Evolutionary conservation across 1,140 invertebrate species (phyloP), one percentile per base, ranked within the genome.

Genomic region (Drosophila repleta): DNA sequence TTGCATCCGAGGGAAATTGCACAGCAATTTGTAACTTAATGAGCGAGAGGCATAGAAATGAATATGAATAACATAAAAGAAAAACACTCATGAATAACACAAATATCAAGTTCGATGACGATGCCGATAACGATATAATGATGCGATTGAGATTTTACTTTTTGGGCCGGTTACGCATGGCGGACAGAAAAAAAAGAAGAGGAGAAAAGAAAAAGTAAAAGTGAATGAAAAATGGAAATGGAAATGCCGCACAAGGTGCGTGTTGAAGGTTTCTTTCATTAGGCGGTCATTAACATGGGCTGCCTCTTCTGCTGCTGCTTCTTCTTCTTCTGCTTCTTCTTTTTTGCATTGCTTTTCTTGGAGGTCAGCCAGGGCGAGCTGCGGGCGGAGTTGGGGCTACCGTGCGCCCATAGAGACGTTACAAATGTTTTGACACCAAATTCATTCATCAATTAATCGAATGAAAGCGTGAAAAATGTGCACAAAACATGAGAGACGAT

Each of bases 391-490:
- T n/a, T 0, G 21, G 21, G 7, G 11, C 6, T 17, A 18, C 35
- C 21, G 29, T 29, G 29, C 26, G 10, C 35, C 35, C 1, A 32
- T 29, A 29, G 21, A 21, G 39, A 39, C 39, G 55, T 8, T 39
- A 26, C 39, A 57, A 57, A 57, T 57, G 55, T 26, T 57, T 57
- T 45, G 55, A 57, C 55, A 57, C 55, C 26, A 45, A 39, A 57
- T 18, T 45, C 24, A 57, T 18, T 45, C 24, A 57, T 57, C 39
- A 57, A 57, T 57, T 57, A 57, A 57, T 29, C 55, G 55, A 57
- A 57, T 57, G 55, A 57, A 57, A 57, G 55, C 55, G 55, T 57
- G 55, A 57, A 57, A 57, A 45, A 32, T 45, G 55, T 11, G 5
- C 10, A 32, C 43, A 57, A 57, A 57, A 57, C n/a, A 43, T 18